A percentile compares a stretch with the other conserved stretches of the same genome.
Conservation (phyloP, 2,797 vertebrate species). For the Sebastes itinus region DNA sequence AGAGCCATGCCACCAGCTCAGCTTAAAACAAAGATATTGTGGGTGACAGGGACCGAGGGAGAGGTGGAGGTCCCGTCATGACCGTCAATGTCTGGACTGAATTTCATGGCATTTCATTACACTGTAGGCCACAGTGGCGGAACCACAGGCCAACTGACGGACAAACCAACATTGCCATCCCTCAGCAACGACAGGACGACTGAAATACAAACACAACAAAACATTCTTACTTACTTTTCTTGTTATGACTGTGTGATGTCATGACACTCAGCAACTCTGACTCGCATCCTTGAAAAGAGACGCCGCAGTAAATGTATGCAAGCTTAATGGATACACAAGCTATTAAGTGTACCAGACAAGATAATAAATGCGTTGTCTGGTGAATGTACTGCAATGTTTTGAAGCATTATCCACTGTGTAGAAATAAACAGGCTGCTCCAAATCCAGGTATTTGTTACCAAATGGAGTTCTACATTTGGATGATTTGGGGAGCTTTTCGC, state of each 20-base stretch:
- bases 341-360: constrained; percentile 18
- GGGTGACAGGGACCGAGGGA: neutral
- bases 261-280: neutral
- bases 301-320: constrained; percentile 24
- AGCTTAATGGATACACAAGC: constrained; percentile 44
- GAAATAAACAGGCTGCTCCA: constrained; percentile 25
- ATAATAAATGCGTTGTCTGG: constrained; percentile 25
- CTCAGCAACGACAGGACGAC: neutral
- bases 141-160: neutral
- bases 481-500: constrained; percentile 22
- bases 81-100: neutral
- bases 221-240: neutral
- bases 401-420: constrained; percentile 21
- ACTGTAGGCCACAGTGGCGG: neutral
- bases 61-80: neutral
- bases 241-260: neutral
- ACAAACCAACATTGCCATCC: neutral
- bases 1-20: neutral
- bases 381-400: constrained; percentile 28
- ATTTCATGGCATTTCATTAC: neutral
- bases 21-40: neutral
- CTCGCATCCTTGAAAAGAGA: constrained; percentile 15
- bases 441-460: constrained; percentile 28
- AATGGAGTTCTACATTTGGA: constrained; percentile 22
- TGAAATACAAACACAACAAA: neutral